Percentiles rank a stretch among this genome's conserved stretches.
Evolutionary conservation across 2,888 invertebrate species (phyloP).

Genomic region (Plusia festucae): DNA sequence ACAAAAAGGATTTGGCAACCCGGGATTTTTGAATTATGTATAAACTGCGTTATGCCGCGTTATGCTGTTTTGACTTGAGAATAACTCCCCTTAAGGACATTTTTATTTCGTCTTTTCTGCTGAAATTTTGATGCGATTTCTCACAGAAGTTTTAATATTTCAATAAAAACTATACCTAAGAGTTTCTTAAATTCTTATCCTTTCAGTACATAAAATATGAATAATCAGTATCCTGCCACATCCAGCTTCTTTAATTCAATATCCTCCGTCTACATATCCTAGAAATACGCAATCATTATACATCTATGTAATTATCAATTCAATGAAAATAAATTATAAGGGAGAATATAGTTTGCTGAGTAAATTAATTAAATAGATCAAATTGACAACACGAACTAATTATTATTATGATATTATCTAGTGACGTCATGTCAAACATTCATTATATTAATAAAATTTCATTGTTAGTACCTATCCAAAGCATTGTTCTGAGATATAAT

Average conservation of each 20-base stretch:
- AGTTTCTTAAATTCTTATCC: too few relatives aligned
- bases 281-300: slow-evolving; percentile 44
- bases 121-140: too few relatives aligned
- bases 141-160: too few relatives aligned
- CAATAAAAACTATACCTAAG: too few relatives aligned
- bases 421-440: neutral
- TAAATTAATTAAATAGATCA: slow-evolving; percentile 43
- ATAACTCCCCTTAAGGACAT: too few relatives aligned
- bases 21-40: too few relatives aligned
- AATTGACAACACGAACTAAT: slow-evolving; percentile 41
- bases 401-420: slow-evolving; percentile 23
- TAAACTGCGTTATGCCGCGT: too few relatives aligned
- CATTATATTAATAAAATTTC: neutral
- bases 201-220: too few relatives aligned
- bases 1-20: too few relatives aligned
- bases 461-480: too few relatives aligned
- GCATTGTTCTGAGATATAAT: neutral
- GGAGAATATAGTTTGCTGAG: slow-evolving; percentile 34
- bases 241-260: slow-evolving; percentile 28
- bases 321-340: slow-evolving; percentile 55
- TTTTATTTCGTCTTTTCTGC: too few relatives aligned
- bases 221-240: slow-evolving; percentile 22
- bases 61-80: too few relatives aligned
- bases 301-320: slow-evolving; percentile 53
- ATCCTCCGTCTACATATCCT: slow-evolving; percentile 31